Base-by-base conservation (phyloP, 2,113 vertebrate species). In the Ellobius talpinus region DNA sequence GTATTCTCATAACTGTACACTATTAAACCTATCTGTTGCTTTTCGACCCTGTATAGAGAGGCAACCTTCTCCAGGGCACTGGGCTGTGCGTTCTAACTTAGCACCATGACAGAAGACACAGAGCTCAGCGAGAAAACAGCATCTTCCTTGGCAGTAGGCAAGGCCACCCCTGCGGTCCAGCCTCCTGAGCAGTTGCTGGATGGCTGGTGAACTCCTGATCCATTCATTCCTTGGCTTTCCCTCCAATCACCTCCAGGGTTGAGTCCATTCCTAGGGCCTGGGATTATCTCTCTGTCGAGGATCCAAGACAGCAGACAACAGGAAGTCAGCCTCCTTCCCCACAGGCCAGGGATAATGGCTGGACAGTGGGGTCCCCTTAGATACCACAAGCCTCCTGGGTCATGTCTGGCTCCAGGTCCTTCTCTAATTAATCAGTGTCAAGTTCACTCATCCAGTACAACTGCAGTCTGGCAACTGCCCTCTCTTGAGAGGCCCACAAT, bases 101-200 rank as follows among this genome's bases (percentile, higher is more conserved):
- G 58, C 3, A 29, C 14, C 12, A 7, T 21, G 14, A 52, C 21
- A 55, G 6, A 92, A 39, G 0, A 85, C 45, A 72, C 26, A 17
- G 14, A 73, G 52, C 55, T n/a, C 1, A 29, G 12, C 1, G 2
- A 2, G 6, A 1, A 33, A 19, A 31, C 26, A 36, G 3, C 4
- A 1, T 14, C 45, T 70, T 72, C 36, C 73, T 55, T 73, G 58
- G 19, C 52, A 29, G 58, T n/a, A 55, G n/a, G 78, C 8, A 63
- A 45, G 24, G 29, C 61, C 13, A 24, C 5, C 63, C 29, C 36
- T 72, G 58, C 61, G 74, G 58, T 63, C 26, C 31, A 50, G 52
- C 70, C 61, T 70, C 63, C 2, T 70, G 78, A 66, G 19, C 68
- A 68, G 26, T 33, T 45, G 33, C 52, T 21, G n/a, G 74, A 81